phyloP scores from a whole-genome alignment of 1,140 invertebrate species.

The Propsilocerus akamusi region DNA sequence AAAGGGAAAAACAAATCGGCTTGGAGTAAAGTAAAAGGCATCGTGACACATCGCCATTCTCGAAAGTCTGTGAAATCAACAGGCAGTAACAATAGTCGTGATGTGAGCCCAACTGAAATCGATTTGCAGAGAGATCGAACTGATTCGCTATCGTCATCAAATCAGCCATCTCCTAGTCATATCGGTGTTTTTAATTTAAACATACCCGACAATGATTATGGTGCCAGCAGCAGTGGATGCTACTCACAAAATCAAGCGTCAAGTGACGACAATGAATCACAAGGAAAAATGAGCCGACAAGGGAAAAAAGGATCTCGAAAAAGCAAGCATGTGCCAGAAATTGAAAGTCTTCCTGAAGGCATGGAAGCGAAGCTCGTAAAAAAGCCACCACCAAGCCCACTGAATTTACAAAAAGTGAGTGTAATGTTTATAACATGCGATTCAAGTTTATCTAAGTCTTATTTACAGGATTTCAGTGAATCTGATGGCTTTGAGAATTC shows the following conservation, averaged over 20 bases:
- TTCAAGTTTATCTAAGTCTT: not conserved
- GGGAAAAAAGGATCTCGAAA: conserved; percentile 18
- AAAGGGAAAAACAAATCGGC: conserved; percentile 30
- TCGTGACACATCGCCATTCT: conserved; percentile 45
- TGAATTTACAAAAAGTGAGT: conserved; percentile 11
- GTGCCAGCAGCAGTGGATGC: not conserved
- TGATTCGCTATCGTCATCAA: not conserved
- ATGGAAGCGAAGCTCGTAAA: conserved; percentile 15
- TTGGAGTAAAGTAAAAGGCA: conserved; percentile 50
- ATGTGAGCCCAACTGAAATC: conserved; percentile 6
- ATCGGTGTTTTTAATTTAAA: not conserved
- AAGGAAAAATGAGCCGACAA: conserved; percentile 7
- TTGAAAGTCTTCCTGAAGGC: conserved; percentile 20
- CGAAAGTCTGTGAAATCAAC: conserved; percentile 26
- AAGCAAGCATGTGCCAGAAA: conserved; percentile 18
- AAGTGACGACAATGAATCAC: not conserved
- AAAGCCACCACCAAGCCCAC: conserved; percentile 17
- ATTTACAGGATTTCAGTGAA: conserved; percentile 21
- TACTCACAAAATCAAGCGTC: not conserved
- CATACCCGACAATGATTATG: conserved; percentile 7
- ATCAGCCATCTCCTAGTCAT: not conserved
- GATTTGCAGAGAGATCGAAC: not conserved
- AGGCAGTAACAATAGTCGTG: conserved; percentile 2
- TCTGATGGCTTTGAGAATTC: conserved; percentile 16
- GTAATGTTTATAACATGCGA: not conserved